Base-by-base conservation (phyloP, 2,888 invertebrate species). In the Lydus trimaculatus region DNA sequence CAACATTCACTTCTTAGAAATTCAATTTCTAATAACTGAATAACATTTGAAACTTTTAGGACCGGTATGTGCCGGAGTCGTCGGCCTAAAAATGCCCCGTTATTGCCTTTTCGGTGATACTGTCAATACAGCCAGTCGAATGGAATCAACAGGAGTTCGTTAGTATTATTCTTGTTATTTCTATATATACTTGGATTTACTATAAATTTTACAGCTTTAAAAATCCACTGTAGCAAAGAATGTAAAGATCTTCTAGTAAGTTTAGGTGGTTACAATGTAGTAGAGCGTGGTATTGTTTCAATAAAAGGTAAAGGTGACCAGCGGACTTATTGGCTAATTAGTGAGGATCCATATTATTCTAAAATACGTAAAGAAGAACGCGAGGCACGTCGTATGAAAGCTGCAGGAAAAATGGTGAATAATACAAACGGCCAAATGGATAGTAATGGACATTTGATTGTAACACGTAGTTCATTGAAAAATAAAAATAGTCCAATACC, bases 71-170 rank as follows among this genome's bases (percentile, higher is more conserved):
- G 96, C 96, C 0, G 97, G 96, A 0, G 96, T 97, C 0, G 96
- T 97, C 0, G 96, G 96, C 0, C 85, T 94, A 6, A 97, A 96
- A 86, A 97, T 97, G 96, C 97, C 97, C 0, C 88, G 97, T 59
- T 97, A 96, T 81, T 97, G 96, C 80, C 86, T 97, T 3, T 97
- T 97, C 80, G 97, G 97, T 0, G 97, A 97, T 81, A 97, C 97
- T 0, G 97, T 97, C 0, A 97, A 96, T 81, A 96, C 96, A 0
- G 93, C 95, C 0, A 94, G 94, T 67, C 88, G 95, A 23, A 94
- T 95, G 89, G 95, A 95, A 85, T 95, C 95, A 0, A 93, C 93
- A 0, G 95, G 95, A 71, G 87, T 89, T 70, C 91, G 93, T 93
- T 84, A 89, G 90, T 86, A 72, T 25, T 52, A n/a, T 3, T 48